Conservation (phyloP, 2,797 vertebrate species). For the Chiloscyllium punctatum region DNA sequence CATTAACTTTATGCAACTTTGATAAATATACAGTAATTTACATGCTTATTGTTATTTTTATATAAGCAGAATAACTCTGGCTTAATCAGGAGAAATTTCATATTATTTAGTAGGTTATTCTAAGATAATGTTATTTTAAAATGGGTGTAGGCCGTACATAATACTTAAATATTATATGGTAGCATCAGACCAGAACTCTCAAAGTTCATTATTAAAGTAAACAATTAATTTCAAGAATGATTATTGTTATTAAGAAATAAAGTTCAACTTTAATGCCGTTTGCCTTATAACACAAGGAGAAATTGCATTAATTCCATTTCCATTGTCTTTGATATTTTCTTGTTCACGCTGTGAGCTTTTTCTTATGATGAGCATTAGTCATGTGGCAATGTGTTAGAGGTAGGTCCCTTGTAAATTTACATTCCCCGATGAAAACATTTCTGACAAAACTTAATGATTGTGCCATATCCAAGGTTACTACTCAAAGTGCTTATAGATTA, state of each 20-base stretch:
- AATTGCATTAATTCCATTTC: not conserved
- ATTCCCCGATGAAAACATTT: not conserved
- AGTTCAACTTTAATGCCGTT: not conserved
- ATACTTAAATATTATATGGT: not conserved
- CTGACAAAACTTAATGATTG: not conserved
- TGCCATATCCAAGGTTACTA: too few relatives aligned
- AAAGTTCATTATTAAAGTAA: too few relatives aligned
- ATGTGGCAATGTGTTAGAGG: not conserved
- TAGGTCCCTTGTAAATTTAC: not conserved
- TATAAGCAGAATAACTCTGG: not conserved
- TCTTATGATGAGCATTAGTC: not conserved
- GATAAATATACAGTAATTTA: not conserved
- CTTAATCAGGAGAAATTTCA: conserved; percentile 6
- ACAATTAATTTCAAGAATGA: too few relatives aligned
- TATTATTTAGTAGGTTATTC: conserved; percentile 16
- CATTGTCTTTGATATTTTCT: not conserved
- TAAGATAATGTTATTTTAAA: not conserved
- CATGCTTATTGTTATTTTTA: conserved; percentile 8
- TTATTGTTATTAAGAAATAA: too few relatives aligned
- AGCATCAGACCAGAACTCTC: too few relatives aligned
- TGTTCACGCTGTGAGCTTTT: not conserved
- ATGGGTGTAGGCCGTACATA: too few relatives aligned
- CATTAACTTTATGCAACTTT: not conserved
- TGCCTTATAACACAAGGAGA: not conserved
- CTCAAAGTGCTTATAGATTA: too few relatives aligned